Evolutionary conservation across 35 echinoderm and acorn worm genomes (phyloP).

Genomic region (Patiria miniata): DNA sequence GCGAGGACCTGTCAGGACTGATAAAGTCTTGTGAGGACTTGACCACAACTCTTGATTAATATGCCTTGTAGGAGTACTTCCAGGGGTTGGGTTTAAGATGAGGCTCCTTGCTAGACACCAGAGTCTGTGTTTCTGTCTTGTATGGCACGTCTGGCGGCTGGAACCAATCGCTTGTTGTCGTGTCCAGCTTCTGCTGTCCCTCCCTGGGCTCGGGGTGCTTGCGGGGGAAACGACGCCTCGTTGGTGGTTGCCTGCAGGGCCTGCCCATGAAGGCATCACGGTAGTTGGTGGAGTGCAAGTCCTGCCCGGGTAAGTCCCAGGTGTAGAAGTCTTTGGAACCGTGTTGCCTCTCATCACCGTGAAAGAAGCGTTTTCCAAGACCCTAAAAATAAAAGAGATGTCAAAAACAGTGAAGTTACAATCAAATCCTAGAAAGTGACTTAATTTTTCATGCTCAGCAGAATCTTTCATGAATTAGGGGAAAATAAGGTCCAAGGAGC

Average conservation of each 20-base stretch:
- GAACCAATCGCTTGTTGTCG: conserved; percentile 82
- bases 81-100: conserved; percentile 96
- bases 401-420: too few relatives aligned
- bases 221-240: conserved; percentile 67
- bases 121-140: conserved; percentile 78
- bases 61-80: conserved; percentile 92
- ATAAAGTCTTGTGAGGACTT: too few relatives aligned
- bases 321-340: conserved; percentile 71
- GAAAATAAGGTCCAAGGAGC: too few relatives aligned
- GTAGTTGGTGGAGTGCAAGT: conserved; percentile 60
- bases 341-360: conserved; percentile 77
- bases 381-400: conserved; percentile 52
- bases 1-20: too few relatives aligned
- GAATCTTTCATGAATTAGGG: too few relatives aligned
- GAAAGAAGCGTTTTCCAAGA: conserved; percentile 67
- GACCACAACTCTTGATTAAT: too few relatives aligned
- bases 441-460: too few relatives aligned
- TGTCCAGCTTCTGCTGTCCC: conserved; percentile 59
- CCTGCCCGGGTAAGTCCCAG: conserved; percentile 68
- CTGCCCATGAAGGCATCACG: conserved; percentile 56
- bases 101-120: conserved; percentile 93
- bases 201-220: conserved; percentile 58
- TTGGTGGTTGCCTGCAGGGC: conserved; percentile 77
- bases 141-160: conserved; percentile 74
- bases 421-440: too few relatives aligned